Base-by-base conservation (phyloP, 1,140 invertebrate species). In the Cherax quadricarinatus region DNA sequence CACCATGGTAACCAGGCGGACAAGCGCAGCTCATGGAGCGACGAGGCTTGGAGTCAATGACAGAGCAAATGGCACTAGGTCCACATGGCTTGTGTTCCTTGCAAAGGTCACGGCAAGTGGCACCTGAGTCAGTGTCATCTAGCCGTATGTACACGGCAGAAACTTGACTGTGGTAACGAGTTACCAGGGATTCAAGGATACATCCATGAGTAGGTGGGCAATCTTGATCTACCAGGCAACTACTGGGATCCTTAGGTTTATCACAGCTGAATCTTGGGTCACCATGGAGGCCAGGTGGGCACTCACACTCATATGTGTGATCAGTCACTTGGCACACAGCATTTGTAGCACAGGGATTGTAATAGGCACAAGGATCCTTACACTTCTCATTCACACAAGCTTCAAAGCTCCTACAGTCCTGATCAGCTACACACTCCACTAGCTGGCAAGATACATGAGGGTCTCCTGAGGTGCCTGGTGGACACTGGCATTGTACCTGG, bases 311-410 rank as follows among this genome's bases (percentile, higher is more conserved):
- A 70, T 94, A 90, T 16, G 87, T 73, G 85, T 94, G 94, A 73
- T 91, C 89, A 41, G 78, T 85, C 0, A 94, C 92, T 21, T 85
- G 51, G 75, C 95, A 95, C 14, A 90, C 75, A n/a, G 94, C 94
- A 62, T 93, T 93, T 48, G 87, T 91, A 21, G 94, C 94, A 92
- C 95, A 95, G 6, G 94, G 94, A 79, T 94, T 94, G 73, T 94
- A 93, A 18, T 94, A 93, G 0, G 96, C 94, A 94, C 98, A 98
- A 2, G 98, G 98, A 95, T 98, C 98, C 0, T 97, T 95, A 94
- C 98, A 98, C 5, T 96, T 94, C 78, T 97, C 96, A 94, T 98
- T 97, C 14, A 96, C 95, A 94, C 98, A 98, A 48, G 96, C 96
- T 93, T 96, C 96, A 94, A 98, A 97, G 4, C 95, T 94, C 1